Evolutionary conservation across 2,113 vertebrate species (phyloP).

Genomic region (Choloepus hoffmanni): DNA sequence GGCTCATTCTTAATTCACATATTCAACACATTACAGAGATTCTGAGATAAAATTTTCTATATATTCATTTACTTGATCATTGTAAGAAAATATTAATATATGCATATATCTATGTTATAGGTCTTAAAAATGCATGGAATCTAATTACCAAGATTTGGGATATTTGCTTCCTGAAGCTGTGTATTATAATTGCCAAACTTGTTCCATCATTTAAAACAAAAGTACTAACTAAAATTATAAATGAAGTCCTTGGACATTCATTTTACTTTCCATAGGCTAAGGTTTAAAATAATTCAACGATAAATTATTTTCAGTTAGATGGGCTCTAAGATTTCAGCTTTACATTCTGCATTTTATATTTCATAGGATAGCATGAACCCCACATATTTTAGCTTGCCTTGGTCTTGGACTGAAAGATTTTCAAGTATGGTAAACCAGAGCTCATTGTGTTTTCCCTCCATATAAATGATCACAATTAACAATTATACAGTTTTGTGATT

Average conservation of each 20-base stretch:
- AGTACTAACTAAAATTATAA: background rate
- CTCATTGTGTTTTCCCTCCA: slow-evolving; percentile 8
- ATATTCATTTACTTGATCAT: background rate
- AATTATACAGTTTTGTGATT: background rate
- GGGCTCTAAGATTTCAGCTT: background rate
- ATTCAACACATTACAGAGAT: background rate
- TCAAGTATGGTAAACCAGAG: background rate
- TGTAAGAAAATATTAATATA: background rate
- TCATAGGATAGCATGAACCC: background rate
- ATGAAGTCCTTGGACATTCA: background rate
- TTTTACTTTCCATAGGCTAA: slow-evolving; percentile 28
- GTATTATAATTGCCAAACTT: background rate
- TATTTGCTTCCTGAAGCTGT: background rate
- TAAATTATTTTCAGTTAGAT: background rate
- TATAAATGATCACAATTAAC: background rate
- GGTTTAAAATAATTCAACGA: background rate
- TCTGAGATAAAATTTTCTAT: background rate
- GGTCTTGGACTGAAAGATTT: background rate
- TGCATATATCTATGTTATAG: background rate
- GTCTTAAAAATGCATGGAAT: background rate
- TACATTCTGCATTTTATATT: background rate
- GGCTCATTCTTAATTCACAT: background rate
- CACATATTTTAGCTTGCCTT: background rate
- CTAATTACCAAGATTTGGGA: background rate
- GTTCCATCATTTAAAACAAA: background rate